Evolutionary conservation across 2,888 invertebrate species (phyloP).

Genomic region (Germaria angustata): DNA sequence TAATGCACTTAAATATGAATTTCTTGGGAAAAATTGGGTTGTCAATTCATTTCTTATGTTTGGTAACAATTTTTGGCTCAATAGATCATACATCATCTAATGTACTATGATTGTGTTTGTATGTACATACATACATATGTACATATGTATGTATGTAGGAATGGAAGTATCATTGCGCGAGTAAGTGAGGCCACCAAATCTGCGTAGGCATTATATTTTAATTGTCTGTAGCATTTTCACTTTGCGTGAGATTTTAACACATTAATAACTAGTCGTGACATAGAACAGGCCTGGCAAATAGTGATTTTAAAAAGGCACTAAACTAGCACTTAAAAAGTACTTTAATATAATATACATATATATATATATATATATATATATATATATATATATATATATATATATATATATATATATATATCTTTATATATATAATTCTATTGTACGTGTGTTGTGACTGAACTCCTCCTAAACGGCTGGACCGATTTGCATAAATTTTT

Average conservation of each 20-base stretch:
- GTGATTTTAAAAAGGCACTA: not conserved
- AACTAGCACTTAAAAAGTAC: not conserved
- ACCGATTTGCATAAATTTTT: no score
- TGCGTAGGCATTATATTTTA: conserved; percentile 61
- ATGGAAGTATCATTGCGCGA: not conserved
- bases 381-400: no score
- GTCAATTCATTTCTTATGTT: not conserved
- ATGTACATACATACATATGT: no score
- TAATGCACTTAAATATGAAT: no score
- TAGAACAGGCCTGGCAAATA: not conserved
- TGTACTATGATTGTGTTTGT: not conserved
- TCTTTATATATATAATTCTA: no score
- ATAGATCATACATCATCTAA: not conserved
- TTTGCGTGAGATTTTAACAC: conserved; percentile 58
- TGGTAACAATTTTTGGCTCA: not conserved
- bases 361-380: no score
- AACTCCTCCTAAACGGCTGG: no score
- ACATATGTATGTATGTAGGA: not conserved
- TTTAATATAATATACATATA: no score
- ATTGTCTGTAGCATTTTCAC: conserved; percentile 61
- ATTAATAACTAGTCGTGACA: conserved; percentile 43
- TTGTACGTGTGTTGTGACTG: no score
- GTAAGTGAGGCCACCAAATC: conserved; percentile 44
- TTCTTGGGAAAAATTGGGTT: not conserved
- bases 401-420: no score